Base-by-base conservation (phyloP, 1,140 invertebrate species). In the Vanessa tameamea region DNA sequence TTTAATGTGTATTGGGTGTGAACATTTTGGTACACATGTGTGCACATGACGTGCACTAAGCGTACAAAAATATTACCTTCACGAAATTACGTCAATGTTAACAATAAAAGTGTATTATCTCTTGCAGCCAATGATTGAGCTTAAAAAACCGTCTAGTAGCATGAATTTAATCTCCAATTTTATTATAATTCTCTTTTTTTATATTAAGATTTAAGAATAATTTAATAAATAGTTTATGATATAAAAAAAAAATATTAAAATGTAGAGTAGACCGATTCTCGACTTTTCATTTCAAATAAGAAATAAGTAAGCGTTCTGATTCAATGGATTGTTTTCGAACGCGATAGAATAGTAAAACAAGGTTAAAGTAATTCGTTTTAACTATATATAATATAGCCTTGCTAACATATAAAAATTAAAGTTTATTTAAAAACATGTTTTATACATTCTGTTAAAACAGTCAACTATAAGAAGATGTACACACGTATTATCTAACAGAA, bases 1-100 rank as follows among this genome's bases (percentile, higher is more conserved):
- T 89, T 89, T 88, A 88, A 87, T 89, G 83, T 86, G 80, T 85
- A 87, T 86, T 81, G 85, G 85, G 81, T 82, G 84, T 78, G 79
- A 81, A 83, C 73, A 69, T 48, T 73, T 64, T 53, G 48, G 64
- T 66, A 47, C 67, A 73, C 75, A 73, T 73, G 63, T 73, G 72
- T 55, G 75, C 37, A 37, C 53, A 14, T 55, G 55, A 63, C 64
- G 72, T 67, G 64, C 72, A 67, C 59, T 59, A 59, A 68, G 55
- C 55, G 37, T 53, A 50, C 13, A n/a, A 71, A 71, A 64, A 71
- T 53, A 53, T 64, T 51, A 14, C 23, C 47, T 50, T 70, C 61
- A 31, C 43, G 63, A 65, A 51, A 70, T 66, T 65, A 70, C 50
- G 43, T 65, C 20, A 57, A 47, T 69, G 20, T 57, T 69, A 43